phyloP scores from a whole-genome alignment of 2,888 invertebrate species.

The Atherix ibis region DNA sequence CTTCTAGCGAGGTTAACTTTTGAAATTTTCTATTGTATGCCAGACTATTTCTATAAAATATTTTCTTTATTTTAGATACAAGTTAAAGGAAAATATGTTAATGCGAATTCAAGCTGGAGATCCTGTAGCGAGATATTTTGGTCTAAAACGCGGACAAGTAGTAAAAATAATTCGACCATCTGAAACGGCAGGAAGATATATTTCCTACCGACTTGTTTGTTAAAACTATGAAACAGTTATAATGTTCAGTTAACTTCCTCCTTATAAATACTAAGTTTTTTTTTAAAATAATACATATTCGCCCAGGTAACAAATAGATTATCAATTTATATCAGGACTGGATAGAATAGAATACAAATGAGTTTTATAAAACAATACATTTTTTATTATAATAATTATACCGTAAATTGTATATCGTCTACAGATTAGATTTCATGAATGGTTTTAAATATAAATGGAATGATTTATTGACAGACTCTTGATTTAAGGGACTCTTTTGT shows the following conservation, averaged over 20 bases:
- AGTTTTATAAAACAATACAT: no score
- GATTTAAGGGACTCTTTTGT: conserved; percentile 68
- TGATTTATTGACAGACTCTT: conserved; percentile 57
- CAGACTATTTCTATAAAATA: background rate
- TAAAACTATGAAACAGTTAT: no score
- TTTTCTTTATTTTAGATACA: conserved; percentile 36
- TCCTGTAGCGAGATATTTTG: conserved; percentile 97
- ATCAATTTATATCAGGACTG: no score
- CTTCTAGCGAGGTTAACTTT: conserved; percentile 54
- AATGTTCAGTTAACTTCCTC: conserved; percentile 2
- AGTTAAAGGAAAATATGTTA: conserved; percentile 95
- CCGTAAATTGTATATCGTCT: no score
- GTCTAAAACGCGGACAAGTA: conserved; percentile 94
- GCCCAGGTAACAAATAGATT: no score
- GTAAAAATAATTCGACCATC: conserved; percentile 97
- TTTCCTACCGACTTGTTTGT: conserved; percentile 91
- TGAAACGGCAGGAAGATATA: conserved; percentile 96
- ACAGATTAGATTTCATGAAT: conserved; percentile 45
- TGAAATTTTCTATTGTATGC: conserved; percentile 35
- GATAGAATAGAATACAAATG: no score
- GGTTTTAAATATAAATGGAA: conserved; percentile 49
- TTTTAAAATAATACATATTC: no score
- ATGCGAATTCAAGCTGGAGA: conserved; percentile 98
- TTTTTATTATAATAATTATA: no score
- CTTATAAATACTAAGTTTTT: no score